Evolutionary conservation across 2,113 vertebrate species (phyloP), one percentile per base, ranked within the genome.

Genomic region (Dinomys branickii): DNA sequence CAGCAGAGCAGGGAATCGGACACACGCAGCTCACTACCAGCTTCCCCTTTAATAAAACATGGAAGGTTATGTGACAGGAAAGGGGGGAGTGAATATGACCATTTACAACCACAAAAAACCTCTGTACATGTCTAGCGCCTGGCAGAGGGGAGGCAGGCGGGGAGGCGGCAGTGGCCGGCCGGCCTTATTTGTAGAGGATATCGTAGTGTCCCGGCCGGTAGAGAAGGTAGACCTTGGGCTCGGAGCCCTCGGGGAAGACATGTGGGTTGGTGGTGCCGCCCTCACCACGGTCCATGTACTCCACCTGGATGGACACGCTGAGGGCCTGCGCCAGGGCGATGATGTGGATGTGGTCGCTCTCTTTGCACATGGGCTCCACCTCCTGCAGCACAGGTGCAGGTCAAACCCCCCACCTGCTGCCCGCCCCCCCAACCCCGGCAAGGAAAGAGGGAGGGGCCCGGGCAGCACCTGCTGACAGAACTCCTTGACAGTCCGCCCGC

Each of bases 271-370:
- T 99, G 93, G 99, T 98, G 71, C 99, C 99, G 5, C 99, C 99
- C 97, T 99, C 99, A 0, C 99, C 99, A 83, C 99, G 98, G 98
- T 99, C 99, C 99, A 99, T 99, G 98, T 99, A 99, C 96, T 99
- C 99, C 98, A 99, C 99, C 97, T 99, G 99, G 98, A 99, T 99
- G 97, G 99, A 98, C 94, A 99, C 99, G 63, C 99, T 98, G 93
- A 99, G 98, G 63, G 99, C 99, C 98, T 99, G 99, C 30, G 99
- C 99, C 97, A 99, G 98, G 14, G 99, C 99, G 94, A 99, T 99
- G 99, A 99, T 99, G 99, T 99, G 99, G 98, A 99, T 99, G 98
- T 99, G 99, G 98, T 99, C 99, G 8, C 99, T 99, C 98, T 99
- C 99, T 98, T 99, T 99, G 89, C 99, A 99, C 99, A 99, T 99